Evolutionary conservation across 2,888 invertebrate species (phyloP).

Genomic region (Lepidocyrtinus sp.): DNA sequence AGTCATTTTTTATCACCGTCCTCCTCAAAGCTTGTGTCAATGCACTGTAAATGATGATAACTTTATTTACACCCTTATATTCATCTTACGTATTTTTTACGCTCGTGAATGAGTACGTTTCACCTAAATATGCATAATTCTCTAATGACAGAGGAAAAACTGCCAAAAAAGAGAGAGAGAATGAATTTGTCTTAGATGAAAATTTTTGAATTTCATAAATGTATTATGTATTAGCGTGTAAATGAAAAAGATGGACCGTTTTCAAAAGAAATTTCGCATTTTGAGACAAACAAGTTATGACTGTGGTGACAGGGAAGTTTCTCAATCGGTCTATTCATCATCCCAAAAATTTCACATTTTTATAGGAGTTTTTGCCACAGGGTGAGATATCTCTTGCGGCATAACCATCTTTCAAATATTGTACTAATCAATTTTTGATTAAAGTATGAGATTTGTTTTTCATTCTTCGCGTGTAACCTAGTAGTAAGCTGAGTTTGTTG

Average conservation of each 20-base stretch:
- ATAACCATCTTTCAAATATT: not conserved
- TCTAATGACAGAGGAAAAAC: not conserved
- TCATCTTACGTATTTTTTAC: too few relatives aligned
- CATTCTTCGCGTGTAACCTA: not conserved
- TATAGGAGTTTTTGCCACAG: not conserved
- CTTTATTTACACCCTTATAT: conserved; percentile 9
- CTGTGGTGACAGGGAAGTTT: conserved; percentile 7
- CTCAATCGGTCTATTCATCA: conserved; percentile 14
- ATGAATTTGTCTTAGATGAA: too few relatives aligned
- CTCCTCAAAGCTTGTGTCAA: conserved; percentile 20
- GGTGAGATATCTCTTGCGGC: not conserved
- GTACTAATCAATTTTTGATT: conserved; percentile 14
- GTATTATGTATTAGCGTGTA: too few relatives aligned
- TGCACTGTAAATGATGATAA: conserved; percentile 27
- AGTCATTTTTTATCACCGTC: conserved; percentile 19
- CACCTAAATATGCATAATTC: too few relatives aligned
- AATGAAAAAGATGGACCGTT: too few relatives aligned
- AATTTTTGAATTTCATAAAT: conserved; percentile 13
- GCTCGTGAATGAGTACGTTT: too few relatives aligned
- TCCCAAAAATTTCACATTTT: not conserved
- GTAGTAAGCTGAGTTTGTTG: too few relatives aligned
- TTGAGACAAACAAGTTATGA: conserved; percentile 10
- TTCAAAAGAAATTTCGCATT: too few relatives aligned
- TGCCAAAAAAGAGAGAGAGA: not conserved
- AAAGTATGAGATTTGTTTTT: not conserved